Conservation (phyloP, 1,140 invertebrate species). For the Drosophila virilis region DNA sequence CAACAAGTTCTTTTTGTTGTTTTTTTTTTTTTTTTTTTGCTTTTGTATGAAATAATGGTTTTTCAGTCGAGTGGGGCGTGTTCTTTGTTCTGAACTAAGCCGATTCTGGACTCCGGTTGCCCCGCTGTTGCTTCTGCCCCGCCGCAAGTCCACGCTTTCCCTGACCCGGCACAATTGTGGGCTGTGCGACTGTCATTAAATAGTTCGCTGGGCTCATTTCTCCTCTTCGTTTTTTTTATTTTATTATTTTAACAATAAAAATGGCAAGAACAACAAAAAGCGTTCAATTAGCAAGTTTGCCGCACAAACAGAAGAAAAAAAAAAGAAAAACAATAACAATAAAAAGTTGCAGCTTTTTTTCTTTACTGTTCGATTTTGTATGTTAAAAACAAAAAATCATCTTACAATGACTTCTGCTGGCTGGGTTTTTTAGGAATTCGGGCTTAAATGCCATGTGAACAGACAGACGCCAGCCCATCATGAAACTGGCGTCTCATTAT, state of each 20-base stretch:
- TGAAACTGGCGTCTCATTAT: slow-evolving; percentile 48
- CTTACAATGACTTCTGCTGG: slow-evolving; percentile 18
- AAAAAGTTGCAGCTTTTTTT: not conserved
- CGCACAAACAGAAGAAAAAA: slow-evolving; percentile 15
- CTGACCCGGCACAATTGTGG: not conserved
- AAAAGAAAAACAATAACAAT: slow-evolving; percentile 18
- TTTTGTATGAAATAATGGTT: slow-evolving; percentile 68
- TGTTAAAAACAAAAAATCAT: slow-evolving; percentile 19
- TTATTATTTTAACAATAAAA: slow-evolving; percentile 55
- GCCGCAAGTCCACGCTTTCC: not conserved
- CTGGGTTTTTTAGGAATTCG: slow-evolving; percentile 10
- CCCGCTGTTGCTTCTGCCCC: not conserved
- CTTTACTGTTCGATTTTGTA: not conserved
- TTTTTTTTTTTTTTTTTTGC: slow-evolving; percentile 33
- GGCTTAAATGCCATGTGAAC: slow-evolving; percentile 26
- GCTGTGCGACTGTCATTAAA: slow-evolving; percentile 55
- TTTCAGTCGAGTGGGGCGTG: slow-evolving; percentile 72
- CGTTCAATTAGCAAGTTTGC: slow-evolving; percentile 65
- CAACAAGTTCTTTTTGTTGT: slow-evolving; percentile 40
- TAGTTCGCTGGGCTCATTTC: slow-evolving; percentile 46
- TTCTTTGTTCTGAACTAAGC: slow-evolving; percentile 67
- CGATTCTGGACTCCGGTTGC: slow-evolving; percentile 41
- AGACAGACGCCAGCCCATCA: slow-evolving; percentile 9
- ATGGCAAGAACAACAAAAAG: slow-evolving; percentile 40
- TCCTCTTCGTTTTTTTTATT: slow-evolving; percentile 31